Conservation (phyloP, 2,113 vertebrate genomes). For the Campylomormyrus tamandua region DNA sequence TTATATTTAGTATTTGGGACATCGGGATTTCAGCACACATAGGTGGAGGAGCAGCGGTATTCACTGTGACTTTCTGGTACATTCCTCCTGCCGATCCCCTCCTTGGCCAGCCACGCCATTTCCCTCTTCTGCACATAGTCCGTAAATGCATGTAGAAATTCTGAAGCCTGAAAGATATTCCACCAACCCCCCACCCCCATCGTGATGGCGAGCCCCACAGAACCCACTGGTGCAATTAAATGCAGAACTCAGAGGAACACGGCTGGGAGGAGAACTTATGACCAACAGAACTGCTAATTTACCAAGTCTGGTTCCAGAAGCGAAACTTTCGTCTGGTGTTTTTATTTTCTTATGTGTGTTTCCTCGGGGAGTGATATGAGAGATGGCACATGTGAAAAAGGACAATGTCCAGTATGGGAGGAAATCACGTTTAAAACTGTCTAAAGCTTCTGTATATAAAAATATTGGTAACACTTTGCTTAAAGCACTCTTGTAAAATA, state of each 20-base stretch:
- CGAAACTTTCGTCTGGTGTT: too few relatives aligned
- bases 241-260: conserved; percentile 45
- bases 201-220: conserved; percentile 45
- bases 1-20: neutral
- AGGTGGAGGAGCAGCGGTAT: neutral
- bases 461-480: neutral
- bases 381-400: conserved; percentile 58
- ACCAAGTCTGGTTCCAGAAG: neutral
- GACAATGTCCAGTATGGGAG: neutral
- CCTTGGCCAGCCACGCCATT: conserved; percentile 44
- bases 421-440: neutral
- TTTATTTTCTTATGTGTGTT: too few relatives aligned
- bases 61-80: neutral
- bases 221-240: conserved; percentile 66
- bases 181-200: conserved; percentile 46
- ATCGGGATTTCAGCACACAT: neutral
- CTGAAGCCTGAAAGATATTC: conserved; percentile 62
- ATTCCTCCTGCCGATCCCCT: neutral
- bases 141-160: conserved; percentile 62
- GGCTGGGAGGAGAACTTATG: conserved; percentile 54
- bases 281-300: conserved; percentile 52
- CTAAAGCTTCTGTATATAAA: neutral
- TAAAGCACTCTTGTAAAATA: neutral
- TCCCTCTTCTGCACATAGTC: conserved; percentile 53
- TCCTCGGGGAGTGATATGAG: conserved; percentile 50